phyloP scores from a whole-genome alignment of 2,888 invertebrate genomes.

The Hyppa rectilinea region DNA sequence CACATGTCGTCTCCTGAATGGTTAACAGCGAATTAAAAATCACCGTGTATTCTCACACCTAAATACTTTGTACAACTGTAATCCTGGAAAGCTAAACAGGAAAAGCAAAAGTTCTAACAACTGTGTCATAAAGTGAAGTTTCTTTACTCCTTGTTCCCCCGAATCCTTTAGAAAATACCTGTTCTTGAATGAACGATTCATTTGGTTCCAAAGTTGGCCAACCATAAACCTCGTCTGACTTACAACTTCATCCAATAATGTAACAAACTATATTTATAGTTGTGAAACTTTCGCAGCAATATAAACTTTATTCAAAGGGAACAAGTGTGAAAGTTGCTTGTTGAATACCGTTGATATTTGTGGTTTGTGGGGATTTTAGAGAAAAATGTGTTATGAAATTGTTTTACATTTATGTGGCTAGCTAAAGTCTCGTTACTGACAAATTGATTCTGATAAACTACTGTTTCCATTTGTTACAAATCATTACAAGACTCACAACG shows the following conservation, averaged over 20 bases:
- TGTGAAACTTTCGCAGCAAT: background rate
- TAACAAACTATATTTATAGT: slow-evolving; percentile 35
- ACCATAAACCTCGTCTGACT: slow-evolving; percentile 29
- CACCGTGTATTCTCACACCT: too few species aligned
- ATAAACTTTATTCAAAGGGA: background rate
- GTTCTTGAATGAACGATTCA: slow-evolving; percentile 40
- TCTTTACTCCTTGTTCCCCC: background rate
- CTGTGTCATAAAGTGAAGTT: background rate
- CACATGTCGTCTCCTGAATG: too few species aligned
- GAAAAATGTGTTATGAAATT: slow-evolving; percentile 20
- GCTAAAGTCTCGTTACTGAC: background rate
- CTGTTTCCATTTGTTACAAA: background rate
- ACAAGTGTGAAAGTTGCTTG: slow-evolving; percentile 23
- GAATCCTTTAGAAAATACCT: slow-evolving; percentile 37
- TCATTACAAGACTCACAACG: too few species aligned
- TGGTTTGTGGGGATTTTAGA: slow-evolving; percentile 4
- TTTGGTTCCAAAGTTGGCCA: slow-evolving; percentile 39
- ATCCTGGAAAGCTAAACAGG: background rate
- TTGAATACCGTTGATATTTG: background rate
- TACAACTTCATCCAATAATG: slow-evolving; percentile 36
- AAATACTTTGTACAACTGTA: too few species aligned
- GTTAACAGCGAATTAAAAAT: too few species aligned
- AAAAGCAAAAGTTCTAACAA: slow-evolving; percentile 4
- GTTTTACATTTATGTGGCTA: background rate
- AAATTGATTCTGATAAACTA: background rate